Evolutionary conservation across 2,113 vertebrate species (phyloP).

Genomic region (Seriola quinqueradiata): DNA sequence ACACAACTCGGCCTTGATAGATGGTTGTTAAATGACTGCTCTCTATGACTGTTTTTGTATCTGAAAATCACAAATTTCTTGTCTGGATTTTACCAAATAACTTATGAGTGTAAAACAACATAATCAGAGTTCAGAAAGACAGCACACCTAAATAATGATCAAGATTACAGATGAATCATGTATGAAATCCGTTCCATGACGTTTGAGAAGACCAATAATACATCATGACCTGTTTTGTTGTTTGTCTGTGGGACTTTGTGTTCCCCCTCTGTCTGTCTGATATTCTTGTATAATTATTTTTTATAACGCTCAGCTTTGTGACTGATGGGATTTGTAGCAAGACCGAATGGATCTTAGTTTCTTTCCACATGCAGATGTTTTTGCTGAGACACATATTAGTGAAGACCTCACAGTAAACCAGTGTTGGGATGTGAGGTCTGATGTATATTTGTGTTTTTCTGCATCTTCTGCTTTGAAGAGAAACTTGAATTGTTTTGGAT

Average conservation of each 20-base stretch:
- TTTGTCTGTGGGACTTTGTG: constrained; percentile 17
- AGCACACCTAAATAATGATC: constrained; percentile 5
- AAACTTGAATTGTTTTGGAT: constrained; percentile 64
- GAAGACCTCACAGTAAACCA: constrained; percentile 95
- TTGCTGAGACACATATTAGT: constrained; percentile 85
- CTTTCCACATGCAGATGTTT: constrained; percentile 53
- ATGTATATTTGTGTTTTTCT: constrained; percentile 85
- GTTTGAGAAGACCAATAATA: constrained; percentile 1
- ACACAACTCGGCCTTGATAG: constrained; percentile 45
- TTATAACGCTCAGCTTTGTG: constrained; percentile 47
- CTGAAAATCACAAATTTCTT: constrained; percentile 39
- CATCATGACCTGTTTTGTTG: constrained; percentile 12
- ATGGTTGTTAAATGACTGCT: constrained; percentile 37
- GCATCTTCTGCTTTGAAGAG: constrained; percentile 77
- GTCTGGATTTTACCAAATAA: constrained; percentile 49
- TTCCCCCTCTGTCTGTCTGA: constrained; percentile 24
- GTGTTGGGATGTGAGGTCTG: constrained; percentile 90
- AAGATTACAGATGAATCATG: constrained; percentile 1
- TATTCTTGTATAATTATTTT: constrained; percentile 61
- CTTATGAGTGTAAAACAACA: not conserved
- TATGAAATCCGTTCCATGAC: not conserved
- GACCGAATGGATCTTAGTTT: constrained; percentile 36
- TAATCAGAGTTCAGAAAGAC: not conserved
- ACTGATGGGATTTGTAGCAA: constrained; percentile 27
- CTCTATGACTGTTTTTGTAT: constrained; percentile 56